Evolutionary conservation across 2,888 invertebrate species (phyloP).

Genomic region (Pyrocoelia pectoralis): DNA sequence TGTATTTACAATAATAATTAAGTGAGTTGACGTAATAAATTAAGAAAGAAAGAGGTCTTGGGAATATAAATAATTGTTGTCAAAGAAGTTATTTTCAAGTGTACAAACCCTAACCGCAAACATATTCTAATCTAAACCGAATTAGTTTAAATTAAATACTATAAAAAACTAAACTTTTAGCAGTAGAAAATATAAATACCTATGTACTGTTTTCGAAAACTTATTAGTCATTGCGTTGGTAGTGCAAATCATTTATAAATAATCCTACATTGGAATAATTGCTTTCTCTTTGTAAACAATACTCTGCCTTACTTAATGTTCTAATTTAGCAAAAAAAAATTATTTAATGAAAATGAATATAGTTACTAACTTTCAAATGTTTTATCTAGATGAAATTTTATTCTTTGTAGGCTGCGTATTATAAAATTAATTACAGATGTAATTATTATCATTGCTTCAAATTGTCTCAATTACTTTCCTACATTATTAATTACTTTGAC

Average conservation of each 20-base stretch:
- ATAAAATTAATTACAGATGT: constrained; percentile 3
- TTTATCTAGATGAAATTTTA: constrained; percentile 9
- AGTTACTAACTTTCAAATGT: constrained; percentile 7
- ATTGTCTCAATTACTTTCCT: not conserved
- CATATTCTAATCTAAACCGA: too few species aligned
- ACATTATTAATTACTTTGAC: not conserved
- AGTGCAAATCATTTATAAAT: not conserved
- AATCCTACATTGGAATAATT: constrained; percentile 5
- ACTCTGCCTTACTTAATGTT: constrained; percentile 7
- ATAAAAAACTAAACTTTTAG: not conserved
- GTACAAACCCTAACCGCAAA: too few species aligned
- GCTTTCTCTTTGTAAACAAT: constrained; percentile 11
- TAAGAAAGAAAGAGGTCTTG: constrained; percentile 8
- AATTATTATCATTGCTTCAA: constrained; percentile 2
- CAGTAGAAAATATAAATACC: not conserved
- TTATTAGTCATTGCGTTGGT: not conserved
- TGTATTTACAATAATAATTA: not conserved
- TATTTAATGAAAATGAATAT: constrained; percentile 9
- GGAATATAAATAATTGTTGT: not conserved
- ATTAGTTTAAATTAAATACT: too few species aligned
- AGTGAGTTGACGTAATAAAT: constrained; percentile 6
- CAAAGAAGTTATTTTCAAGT: too few species aligned
- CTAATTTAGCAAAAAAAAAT: constrained; percentile 5
- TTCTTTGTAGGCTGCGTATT: constrained; percentile 5
- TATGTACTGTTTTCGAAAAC: not conserved